Conservation (phyloP, 2,888 invertebrate species). For the Drosophila formosana region DNA sequence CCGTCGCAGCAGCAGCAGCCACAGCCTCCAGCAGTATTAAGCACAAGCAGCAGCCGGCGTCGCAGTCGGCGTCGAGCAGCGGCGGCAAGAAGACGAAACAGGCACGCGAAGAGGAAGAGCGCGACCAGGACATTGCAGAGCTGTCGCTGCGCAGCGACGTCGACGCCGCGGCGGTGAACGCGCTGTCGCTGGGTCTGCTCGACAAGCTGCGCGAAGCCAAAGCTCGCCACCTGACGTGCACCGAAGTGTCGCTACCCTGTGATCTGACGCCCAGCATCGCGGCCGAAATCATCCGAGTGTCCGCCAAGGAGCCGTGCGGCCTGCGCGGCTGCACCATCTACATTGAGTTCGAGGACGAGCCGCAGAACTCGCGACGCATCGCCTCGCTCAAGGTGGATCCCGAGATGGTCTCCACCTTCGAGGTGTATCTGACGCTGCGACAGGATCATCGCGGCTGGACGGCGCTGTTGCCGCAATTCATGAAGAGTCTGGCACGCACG, state of each 20-base stretch:
- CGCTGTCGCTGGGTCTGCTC: conserved; percentile 73
- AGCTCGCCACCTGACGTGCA: conserved; percentile 81
- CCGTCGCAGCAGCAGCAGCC: conserved; percentile 34
- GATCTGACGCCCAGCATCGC: conserved; percentile 83
- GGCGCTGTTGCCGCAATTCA: conserved; percentile 81
- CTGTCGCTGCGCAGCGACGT: conserved; percentile 28
- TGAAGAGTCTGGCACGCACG: conserved; percentile 82
- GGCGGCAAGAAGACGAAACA: conserved; percentile 16
- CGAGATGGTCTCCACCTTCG: conserved; percentile 82
- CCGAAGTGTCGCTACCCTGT: conserved; percentile 83
- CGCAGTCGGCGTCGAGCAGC: conserved; percentile 25
- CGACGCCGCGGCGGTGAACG: conserved; percentile 64
- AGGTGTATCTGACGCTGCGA: conserved; percentile 81
- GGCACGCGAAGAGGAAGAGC: conserved; percentile 43
- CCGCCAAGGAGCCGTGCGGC: conserved; percentile 82
- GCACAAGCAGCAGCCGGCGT: conserved; percentile 59
- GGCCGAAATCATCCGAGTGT: conserved; percentile 81
- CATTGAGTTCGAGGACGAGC: conserved; percentile 83
- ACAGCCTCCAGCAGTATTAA: conserved; percentile 63
- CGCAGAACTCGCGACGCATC: conserved; percentile 81
- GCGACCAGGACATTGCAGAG: conserved; percentile 13
- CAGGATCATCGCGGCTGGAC: conserved; percentile 83
- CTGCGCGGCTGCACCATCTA: conserved; percentile 82
- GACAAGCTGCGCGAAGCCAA: conserved; percentile 82
- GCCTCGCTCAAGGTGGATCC: conserved; percentile 80